These are phyloP conservation scores for Micrastur ruficollis DNA, from an alignment of 2,797 vertebrate genomes.

Conservation along the genomic window DNA sequence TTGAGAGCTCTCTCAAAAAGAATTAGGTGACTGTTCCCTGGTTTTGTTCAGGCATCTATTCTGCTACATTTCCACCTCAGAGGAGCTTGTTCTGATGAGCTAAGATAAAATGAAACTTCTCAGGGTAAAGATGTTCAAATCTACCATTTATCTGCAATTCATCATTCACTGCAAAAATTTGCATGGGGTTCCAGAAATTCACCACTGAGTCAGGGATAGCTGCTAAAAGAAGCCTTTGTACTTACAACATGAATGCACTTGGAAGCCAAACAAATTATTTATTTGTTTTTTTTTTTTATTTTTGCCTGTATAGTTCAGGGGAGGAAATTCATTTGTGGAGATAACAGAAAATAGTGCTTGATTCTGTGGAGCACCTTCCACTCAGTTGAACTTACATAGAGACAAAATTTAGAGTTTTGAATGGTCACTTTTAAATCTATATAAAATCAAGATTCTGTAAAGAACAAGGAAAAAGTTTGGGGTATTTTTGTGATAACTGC, in stretches of 20 bases:
- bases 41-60: constrained; percentile 12
- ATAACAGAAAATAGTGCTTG: neutral
- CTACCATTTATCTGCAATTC: neutral
- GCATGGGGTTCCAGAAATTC: neutral
- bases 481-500: neutral
- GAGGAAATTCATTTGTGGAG: neutral
- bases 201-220: neutral
- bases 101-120: neutral
- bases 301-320: neutral
- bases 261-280: neutral
- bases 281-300: no score
- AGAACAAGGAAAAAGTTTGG: neutral
- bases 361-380: neutral
- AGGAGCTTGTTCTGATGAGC: neutral
- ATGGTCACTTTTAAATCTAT: neutral
- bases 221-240: neutral
- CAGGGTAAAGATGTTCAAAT: neutral
- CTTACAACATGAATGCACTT: neutral
- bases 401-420: neutral
- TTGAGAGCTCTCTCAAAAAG: constrained; percentile 29
- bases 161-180: neutral
- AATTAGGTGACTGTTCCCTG: neutral
- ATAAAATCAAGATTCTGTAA: neutral
- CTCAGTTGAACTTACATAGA: neutral
- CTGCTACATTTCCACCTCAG: neutral